Evolutionary conservation across 2,888 invertebrate species (phyloP), one percentile per base, ranked within the genome.

Genomic region (Athalia rosae): DNA sequence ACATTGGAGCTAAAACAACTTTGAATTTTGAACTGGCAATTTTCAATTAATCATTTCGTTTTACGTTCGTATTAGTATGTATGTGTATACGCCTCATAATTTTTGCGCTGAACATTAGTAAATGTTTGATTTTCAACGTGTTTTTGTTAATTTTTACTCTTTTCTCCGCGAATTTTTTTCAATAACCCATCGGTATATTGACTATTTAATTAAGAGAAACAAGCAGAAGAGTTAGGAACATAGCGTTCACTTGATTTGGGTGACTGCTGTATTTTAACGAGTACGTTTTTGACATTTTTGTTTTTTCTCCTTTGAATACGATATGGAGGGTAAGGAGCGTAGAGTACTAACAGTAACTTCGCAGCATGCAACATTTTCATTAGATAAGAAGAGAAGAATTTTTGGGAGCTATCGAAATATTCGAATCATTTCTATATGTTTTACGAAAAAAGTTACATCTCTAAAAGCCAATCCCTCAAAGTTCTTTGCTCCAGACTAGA

Each of bases 401-500:
- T 58, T 71, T 50, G 15, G 69, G 56, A 69, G 69, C 41, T 28
- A 28, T 50, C 9, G n/a, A 15, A 7, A 48, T 48, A 15, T 48
- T 64, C 66, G 13, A 48, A 15, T 28, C 66, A 63, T 66, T 48
- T 66, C 13, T 48, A 66, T 48, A 69, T 28, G 50, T 69, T 69
- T 56, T 53, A 69, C 69, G 53, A 69, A 50, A 53, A 69, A 43
- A 56, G 13, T 15, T 50, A 69, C 53, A 47, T 50, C 15, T 48
- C 8, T 15, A 43, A 45, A 43, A 48, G 15, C 66, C 9, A 66
- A 48, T 66, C 66, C 15, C 13, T 66, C 47, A 8, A 66, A 66
- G 41, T 62, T 45, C 7, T 67, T 71, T 15, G 71, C 86, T 82
- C 86, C 86, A 87, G 89, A 88, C 88, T 89, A 89, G 89, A 89